Conservation (phyloP, 1,140 invertebrate genomes). For the Euschistus heros region DNA sequence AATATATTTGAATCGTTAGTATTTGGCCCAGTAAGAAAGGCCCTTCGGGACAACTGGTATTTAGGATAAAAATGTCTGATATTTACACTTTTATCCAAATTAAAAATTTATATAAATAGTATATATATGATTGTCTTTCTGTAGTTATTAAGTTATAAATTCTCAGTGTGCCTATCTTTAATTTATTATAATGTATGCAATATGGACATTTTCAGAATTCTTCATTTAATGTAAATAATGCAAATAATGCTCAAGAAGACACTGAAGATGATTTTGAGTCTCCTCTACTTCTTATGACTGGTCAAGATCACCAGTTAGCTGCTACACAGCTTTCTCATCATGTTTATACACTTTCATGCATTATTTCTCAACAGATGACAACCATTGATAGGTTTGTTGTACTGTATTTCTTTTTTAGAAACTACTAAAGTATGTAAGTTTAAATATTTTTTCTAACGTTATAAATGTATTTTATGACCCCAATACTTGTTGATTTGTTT, state of each 20-base stretch:
- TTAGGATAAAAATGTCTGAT: no score
- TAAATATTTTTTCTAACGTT: no score
- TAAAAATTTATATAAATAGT: no score
- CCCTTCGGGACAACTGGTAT: no score
- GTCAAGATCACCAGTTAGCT: conserved; percentile 53
- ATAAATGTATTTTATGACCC: no score
- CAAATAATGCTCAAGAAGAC: conserved; percentile 6
- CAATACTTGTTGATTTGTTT: no score
- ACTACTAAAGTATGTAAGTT: no score
- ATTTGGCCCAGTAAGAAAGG: no score
- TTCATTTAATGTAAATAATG: conserved; percentile 4
- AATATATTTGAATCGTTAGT: no score
- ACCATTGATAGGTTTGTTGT: conserved; percentile 58
- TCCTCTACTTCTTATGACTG: conserved; percentile 37
- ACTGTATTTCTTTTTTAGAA: no score
- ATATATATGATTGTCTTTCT: background rate
- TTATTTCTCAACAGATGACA: conserved; percentile 74
- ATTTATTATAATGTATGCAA: no score
- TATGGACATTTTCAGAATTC: background rate
- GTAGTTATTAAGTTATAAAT: background rate
- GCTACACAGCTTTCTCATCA: conserved; percentile 67
- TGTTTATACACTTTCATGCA: conserved; percentile 68
- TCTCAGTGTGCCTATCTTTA: background rate
- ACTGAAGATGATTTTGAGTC: conserved; percentile 31
- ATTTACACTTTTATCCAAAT: no score